Evolutionary conservation across 2,888 invertebrate species (phyloP).

Genomic region (Sipha maydis): DNA sequence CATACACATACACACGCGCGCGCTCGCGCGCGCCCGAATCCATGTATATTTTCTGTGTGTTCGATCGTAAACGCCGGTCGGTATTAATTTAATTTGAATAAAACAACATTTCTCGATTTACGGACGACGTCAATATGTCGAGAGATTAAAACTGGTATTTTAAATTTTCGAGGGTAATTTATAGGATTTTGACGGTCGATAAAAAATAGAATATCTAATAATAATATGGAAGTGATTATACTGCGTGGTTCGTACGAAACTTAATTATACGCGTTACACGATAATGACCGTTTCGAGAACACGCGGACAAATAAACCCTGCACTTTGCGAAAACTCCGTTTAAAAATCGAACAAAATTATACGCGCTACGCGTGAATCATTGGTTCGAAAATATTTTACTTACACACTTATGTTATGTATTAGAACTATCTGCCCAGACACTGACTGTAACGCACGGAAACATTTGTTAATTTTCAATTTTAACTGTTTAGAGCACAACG

Average conservation of each 20-base stretch:
- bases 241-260: too few relatives aligned
- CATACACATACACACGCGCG: background rate
- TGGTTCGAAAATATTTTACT: background rate
- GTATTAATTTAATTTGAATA: slow-evolving; percentile 50
- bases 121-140: slow-evolving; percentile 9
- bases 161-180: slow-evolving; percentile 26
- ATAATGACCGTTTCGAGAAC: background rate
- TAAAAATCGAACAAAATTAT: too few relatives aligned
- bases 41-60: slow-evolving; percentile 5
- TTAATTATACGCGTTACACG: background rate
- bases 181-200: slow-evolving; percentile 19
- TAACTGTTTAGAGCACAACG: too few relatives aligned
- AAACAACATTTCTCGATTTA: slow-evolving; percentile 59
- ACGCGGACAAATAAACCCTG: background rate
- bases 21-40: background rate
- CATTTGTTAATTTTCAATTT: background rate
- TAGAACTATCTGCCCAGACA: too few relatives aligned
- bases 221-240: too few relatives aligned
- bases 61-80: slow-evolving; percentile 16
- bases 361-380: too few relatives aligned
- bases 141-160: slow-evolving; percentile 52
- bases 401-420: background rate
- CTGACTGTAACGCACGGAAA: background rate
- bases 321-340: too few relatives aligned
- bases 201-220: background rate